These are phyloP conservation scores for Berghia stephanieae DNA, from an alignment of 1,140 invertebrate genomes.

Conservation along the genomic window DNA sequence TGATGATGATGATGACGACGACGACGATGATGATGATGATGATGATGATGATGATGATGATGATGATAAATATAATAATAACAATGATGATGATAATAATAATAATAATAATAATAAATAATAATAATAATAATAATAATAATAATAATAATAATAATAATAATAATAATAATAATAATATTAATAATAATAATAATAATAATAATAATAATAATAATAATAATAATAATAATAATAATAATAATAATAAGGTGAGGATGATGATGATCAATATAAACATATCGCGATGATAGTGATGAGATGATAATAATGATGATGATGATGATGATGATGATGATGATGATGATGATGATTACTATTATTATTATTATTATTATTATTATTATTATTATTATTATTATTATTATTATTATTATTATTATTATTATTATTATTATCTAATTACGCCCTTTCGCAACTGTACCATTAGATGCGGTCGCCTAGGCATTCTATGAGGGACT, in stretches of 20 bases:
- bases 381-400: too few relatives aligned
- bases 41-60: constrained; percentile 13
- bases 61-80: too few relatives aligned
- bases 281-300: too few relatives aligned
- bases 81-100: too few relatives aligned
- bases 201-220: not conserved
- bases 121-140: not conserved
- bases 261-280: too few relatives aligned
- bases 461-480: too few relatives aligned
- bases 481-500: too few relatives aligned
- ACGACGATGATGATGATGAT: constrained; percentile 12
- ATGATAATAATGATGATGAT: constrained; percentile 8
- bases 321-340: constrained; percentile 14
- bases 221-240: not conserved
- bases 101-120: too few relatives aligned
- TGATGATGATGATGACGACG: constrained; percentile 14
- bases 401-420: too few relatives aligned
- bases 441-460: too few relatives aligned
- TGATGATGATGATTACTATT: not conserved
- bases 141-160: not conserved
- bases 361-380: too few relatives aligned
- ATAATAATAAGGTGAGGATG: not conserved
- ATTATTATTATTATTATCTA: too few relatives aligned
- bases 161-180: constrained; percentile 3
- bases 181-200: not conserved